Evolutionary conservation across 1,140 invertebrate species (phyloP).

Genomic region (Bombus pascuorum): DNA sequence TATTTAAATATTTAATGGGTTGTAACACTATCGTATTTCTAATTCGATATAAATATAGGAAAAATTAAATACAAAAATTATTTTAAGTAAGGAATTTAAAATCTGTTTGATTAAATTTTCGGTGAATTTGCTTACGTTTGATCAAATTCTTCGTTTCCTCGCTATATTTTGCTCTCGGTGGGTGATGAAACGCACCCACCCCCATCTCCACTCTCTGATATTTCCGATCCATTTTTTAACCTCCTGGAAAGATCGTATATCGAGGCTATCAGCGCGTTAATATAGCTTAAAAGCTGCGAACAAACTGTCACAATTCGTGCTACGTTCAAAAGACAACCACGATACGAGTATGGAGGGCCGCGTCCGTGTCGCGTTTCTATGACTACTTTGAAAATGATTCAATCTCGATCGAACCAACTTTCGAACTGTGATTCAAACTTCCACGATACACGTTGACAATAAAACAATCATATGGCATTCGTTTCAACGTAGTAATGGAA

Average conservation of each 20-base stretch:
- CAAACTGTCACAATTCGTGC: background rate
- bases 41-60: background rate
- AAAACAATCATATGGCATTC: background rate
- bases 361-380: constrained; percentile 69
- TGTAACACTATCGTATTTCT: background rate
- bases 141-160: constrained; percentile 78
- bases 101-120: background rate
- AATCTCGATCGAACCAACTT: constrained; percentile 72
- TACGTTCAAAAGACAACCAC: constrained; percentile 26
- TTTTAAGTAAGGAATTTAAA: background rate
- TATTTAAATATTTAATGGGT: background rate
- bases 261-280: background rate
- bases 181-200: constrained; percentile 76
- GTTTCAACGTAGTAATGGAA: background rate
- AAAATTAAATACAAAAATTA: background rate
- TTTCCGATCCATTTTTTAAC: constrained; percentile 71
- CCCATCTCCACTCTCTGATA: constrained; percentile 74
- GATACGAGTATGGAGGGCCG: constrained; percentile 10
- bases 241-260: constrained; percentile 14
- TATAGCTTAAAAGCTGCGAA: background rate
- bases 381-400: constrained; percentile 70
- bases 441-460: background rate
- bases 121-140: constrained; percentile 69
- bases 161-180: constrained; percentile 77
- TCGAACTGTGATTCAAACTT: constrained; percentile 38